These are phyloP conservation scores for Lymantria dispar DNA, from an alignment of 2,888 invertebrate genomes.

Conservation along the genomic window DNA sequence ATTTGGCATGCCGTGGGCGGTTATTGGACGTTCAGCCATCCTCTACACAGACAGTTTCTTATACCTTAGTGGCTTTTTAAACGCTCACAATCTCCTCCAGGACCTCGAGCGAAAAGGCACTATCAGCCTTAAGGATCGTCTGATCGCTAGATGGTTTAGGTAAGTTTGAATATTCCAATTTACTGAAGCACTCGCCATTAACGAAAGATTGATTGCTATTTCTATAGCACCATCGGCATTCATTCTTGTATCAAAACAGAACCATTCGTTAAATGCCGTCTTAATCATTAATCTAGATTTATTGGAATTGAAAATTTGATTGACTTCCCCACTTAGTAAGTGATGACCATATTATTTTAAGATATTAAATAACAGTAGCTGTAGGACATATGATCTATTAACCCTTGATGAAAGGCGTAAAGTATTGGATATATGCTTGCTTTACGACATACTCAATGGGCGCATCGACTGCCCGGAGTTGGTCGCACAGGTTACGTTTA, in stretches of 20 bases:
- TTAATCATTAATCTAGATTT: conserved; percentile 34
- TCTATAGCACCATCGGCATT: conserved; percentile 18
- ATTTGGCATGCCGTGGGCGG: conserved; percentile 82
- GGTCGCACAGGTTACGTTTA: too few species aligned
- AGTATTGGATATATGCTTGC: too few species aligned
- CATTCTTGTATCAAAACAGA: conserved; percentile 25
- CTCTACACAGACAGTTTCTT: conserved; percentile 85
- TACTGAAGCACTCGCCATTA: conserved; percentile 29
- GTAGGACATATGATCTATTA: too few species aligned
- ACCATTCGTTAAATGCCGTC: conserved; percentile 23
- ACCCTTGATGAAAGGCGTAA: too few species aligned
- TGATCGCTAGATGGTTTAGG: conserved; percentile 82
- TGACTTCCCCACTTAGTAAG: conserved; percentile 5
- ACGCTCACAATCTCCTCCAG: conserved; percentile 76
- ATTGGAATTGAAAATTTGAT: conserved; percentile 27
- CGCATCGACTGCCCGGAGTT: too few species aligned
- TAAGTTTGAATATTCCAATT: conserved; percentile 28
- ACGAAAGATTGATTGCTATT: conserved; percentile 29
- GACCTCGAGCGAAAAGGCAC: conserved; percentile 76
- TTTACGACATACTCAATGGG: too few species aligned
- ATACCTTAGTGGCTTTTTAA: conserved; percentile 82
- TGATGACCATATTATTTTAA: background rate
- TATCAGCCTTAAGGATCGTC: conserved; percentile 73
- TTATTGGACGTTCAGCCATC: conserved; percentile 83
- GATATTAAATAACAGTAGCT: background rate